Base-by-base conservation (phyloP, 1,140 invertebrate species). In the Frieseomelitta varia region DNA sequence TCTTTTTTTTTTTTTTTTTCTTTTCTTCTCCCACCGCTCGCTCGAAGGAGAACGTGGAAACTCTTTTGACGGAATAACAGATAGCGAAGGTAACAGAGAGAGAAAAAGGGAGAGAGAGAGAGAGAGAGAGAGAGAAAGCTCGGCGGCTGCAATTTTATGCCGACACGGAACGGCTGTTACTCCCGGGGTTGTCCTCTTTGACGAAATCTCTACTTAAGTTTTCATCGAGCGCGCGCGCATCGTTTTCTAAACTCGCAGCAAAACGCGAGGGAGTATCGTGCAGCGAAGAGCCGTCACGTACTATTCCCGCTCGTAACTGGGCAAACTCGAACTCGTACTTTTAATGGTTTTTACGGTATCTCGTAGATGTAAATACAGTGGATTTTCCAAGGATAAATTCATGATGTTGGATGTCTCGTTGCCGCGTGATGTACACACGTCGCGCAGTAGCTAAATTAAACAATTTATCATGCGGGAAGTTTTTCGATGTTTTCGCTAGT, bases 131-230 rank as follows among this genome's bases (percentile, higher is more conserved):
- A 30, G 30, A 30, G 30, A 30, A 2, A 30, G 77, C 53, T 61
- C n/a, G 19, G 68, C 4, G 55, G 65, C 30, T 71, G 58, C 69
- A 84, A 68, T 81, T 85, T 84, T 67, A 56, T 19, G 51, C 14
- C 78, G 58, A 87, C 81, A 74, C 58, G 87, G 27, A 79, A 81
- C 63, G 56, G 73, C 67, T 87, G 73, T 85, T 85, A 78, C 17
- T 34, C 24, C 65, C 61, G 55, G 8, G 56, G 51, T 63, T 27
- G 24, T 87, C 24, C 55, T 79, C 65, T 87, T 81, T 80, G 73
- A 85, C 78, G 79, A 81, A 78, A 88, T 81, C 63, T 68, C 51
- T 55, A n/a, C 58, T 55, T 51, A 58, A 87, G 71, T 87, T 84
- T 58, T 47, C 53, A 65, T 51, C 34, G 17, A 39, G 58, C 8